Evolutionary conservation across 1,140 invertebrate genomes (phyloP).

Genomic region (Drosophila tropicalis): DNA sequence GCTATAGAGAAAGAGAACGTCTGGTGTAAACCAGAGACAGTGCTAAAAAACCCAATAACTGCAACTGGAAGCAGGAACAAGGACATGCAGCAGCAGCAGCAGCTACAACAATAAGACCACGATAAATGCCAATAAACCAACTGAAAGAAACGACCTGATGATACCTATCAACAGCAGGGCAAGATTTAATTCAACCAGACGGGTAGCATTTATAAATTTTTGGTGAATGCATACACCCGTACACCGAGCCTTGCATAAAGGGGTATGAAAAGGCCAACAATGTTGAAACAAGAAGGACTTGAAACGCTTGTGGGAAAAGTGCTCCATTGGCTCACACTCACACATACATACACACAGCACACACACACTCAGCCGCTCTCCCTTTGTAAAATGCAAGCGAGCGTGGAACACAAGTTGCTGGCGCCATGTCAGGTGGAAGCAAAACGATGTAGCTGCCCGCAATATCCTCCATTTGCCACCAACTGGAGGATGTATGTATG

Average conservation of each 20-base stretch:
- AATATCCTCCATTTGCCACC: neutral
- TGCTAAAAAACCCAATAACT: constrained; percentile 9
- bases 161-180: neutral
- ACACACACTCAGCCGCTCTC: too few relatives aligned
- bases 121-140: neutral
- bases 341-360: too few relatives aligned
- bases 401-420: constrained; percentile 14
- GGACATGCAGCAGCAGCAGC: neutral
- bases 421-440: constrained; percentile 12
- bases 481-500: neutral
- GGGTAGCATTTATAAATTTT: too few relatives aligned
- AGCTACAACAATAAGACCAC: neutral
- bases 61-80: constrained; percentile 13
- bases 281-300: constrained; percentile 24
- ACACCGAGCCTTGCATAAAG: neutral
- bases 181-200: neutral
- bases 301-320: constrained; percentile 17
- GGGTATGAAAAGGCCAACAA: constrained; percentile 20
- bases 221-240: neutral
- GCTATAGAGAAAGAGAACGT: neutral
- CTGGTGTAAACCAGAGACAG: neutral
- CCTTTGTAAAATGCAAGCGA: constrained; percentile 12
- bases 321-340: constrained; percentile 9
- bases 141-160: neutral
- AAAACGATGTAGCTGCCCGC: constrained; percentile 1